Base-by-base conservation (phyloP, 2,888 invertebrate species). In the Neoaliturus tenellus region DNA sequence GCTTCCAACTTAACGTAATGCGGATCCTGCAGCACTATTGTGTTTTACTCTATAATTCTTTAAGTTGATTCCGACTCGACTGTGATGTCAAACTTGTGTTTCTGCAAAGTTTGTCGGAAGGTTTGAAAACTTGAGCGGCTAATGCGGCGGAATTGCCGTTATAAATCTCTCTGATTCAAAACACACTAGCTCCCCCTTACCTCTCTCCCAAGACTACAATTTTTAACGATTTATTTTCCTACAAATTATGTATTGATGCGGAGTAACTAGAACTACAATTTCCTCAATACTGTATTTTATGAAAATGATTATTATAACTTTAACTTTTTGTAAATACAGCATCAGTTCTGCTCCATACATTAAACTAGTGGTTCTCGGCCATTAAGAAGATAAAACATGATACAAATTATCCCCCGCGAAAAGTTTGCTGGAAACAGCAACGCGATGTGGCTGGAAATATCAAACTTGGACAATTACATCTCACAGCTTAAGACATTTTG, bases 21-120 rank as follows among this genome's bases (percentile, higher is more conserved):
- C 69, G 69, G 69, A 39, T 69, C 6, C 8, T 39, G 0, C 1
- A 69, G 69, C 20, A 1, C 39, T 14, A 69, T 69, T 69, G 69
- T 69, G 23, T 39, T 39, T 39, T 20, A 62, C 39, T 69, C 23
- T 39, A 1, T 69, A 69, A 69, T 69, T 35, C 69, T 69, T 20
- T 3, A 69, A 69, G 69, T 69, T 39, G 35, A 39, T 69, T 33
- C 39, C n/a, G 39, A 39, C 69, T 69, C 12, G n/a, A 67, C 23
- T 69, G 20, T 39, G 20, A 69, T 69, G 69, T 69, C 69, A 39
- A 39, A 69, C 69, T 69, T 69, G 39, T 69, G 39, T 69, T 69
- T 39, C 62, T 62, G 17, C 28, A 62, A 62, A 62, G 62, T 62
- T 62, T 28, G 62, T 62, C 14, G 55, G 23, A 55, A 55, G 55